These are phyloP conservation scores for Pterois miles DNA, from an alignment of 2,797 vertebrate species.

Conservation along the genomic window DNA sequence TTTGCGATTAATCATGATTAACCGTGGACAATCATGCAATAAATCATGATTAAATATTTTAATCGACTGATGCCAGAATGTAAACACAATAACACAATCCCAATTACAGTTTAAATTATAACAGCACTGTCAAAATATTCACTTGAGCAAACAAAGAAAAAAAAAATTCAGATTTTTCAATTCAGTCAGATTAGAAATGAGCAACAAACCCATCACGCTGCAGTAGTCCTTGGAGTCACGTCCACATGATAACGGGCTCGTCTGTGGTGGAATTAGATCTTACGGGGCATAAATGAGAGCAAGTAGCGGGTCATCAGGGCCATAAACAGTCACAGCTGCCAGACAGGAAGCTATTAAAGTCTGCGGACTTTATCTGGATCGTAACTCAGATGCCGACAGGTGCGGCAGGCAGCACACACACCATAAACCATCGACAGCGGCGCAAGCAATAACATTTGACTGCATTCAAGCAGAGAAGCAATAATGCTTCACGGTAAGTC, in stretches of 20 bases:
- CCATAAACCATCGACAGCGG: conserved; percentile 16
- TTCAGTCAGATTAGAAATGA: background rate
- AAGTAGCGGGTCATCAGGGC: conserved; percentile 5
- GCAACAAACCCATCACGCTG: background rate
- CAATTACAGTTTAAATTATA: background rate
- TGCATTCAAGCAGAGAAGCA: background rate
- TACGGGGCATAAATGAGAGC: conserved; percentile 20
- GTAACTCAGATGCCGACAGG: conserved; percentile 52
- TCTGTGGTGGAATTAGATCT: conserved; percentile 23
- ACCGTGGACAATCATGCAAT: no score
- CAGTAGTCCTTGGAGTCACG: background rate
- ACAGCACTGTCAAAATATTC: background rate
- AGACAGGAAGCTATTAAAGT: conserved; percentile 61
- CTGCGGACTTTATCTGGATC: conserved; percentile 17
- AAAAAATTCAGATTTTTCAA: no score
- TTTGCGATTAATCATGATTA: no score
- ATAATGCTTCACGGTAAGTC: background rate
- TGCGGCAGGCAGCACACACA: conserved; percentile 23
- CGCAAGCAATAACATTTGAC: conserved; percentile 10
- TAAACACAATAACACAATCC: background rate
- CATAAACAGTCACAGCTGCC: conserved; percentile 51
- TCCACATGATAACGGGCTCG: background rate
- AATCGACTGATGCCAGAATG: no score
- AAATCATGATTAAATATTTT: no score
- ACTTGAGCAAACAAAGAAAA: background rate